Percentiles rank a stretch among this genome's conserved stretches.
Evolutionary conservation across 2,797 vertebrate genomes (phyloP).

Genomic region (Micromesistius poutassou): DNA sequence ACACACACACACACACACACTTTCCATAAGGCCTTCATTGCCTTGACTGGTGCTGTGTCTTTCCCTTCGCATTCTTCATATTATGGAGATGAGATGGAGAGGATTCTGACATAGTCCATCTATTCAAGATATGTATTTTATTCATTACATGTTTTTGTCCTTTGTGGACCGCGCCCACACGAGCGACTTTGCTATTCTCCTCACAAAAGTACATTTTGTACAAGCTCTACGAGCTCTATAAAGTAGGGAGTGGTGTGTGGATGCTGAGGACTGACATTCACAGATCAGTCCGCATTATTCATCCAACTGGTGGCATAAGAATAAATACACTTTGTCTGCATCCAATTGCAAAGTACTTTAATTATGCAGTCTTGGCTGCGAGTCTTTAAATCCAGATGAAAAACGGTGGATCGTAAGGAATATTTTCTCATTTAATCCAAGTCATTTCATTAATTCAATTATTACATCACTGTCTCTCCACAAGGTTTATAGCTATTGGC

Average conservation of each 20-base stretch:
- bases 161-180: not conserved
- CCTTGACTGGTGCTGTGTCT: not conserved
- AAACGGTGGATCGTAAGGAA: not conserved
- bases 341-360: not conserved
- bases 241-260: not conserved
- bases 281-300: not conserved
- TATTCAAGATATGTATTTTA: not conserved
- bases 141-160: not conserved
- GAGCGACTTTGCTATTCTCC: not conserved
- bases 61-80: not conserved
- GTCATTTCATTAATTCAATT: slow-evolving; percentile 36
- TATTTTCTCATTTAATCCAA: not conserved
- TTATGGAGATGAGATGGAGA: not conserved
- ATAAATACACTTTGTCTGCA: not conserved
- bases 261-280: not conserved
- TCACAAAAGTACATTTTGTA: not conserved
- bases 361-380: not conserved
- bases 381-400: not conserved
- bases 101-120: not conserved
- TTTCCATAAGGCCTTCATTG: not conserved
- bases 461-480: slow-evolving; percentile 38
- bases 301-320: not conserved
- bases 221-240: not conserved
- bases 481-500: slow-evolving; percentile 37
- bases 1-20: not conserved